Base-by-base conservation (phyloP, 2,888 invertebrate species). In the Sesia bembeciformis region DNA sequence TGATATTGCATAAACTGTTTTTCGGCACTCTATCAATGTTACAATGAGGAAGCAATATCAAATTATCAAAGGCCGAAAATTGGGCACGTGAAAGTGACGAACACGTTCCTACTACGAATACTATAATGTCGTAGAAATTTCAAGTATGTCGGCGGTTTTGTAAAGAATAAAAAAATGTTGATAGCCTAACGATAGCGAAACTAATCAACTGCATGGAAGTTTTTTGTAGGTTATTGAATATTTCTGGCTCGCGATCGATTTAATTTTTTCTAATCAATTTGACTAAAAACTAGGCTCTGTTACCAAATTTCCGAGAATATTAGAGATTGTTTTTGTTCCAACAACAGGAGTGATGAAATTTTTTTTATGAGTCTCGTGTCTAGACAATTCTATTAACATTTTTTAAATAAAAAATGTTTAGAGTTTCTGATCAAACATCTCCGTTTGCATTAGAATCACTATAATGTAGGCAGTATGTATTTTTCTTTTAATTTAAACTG, bases 171-270 rank as follows among this genome's bases (percentile, higher is more conserved):
- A 55, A 42, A n/a, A 55, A 53, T 52, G 4, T 51, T 49, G 53
- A 56, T 55, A 54, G 54, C 38, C 53, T 43, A 57, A 58, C 55
- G 58, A 60, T 59, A 58, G 64, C 58, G 56, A 65, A 60, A 62
- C 63, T 63, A 61, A 63, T 60, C 60, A 57, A 40, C 23, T 49
- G 54, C 53, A 60, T 8, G 5, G 40, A 43, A 56, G 23, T 23
- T 66, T 66, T 68, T 64, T 68, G 63, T 65, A 38, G 50, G 38
- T 50, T 50, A 50, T 50, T 50, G 50, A 50, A 50, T 50, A 50
- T 50, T 50, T 50, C 38, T 5, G 39, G 50, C 50, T 5, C 42
- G 50, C 50, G 50, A 38, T 39, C 38, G 50, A 50, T 50, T 23
- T 6, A 6, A 6, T 50, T 39, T 50, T 50, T 50, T 50, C 5